Evolutionary conservation across 2,113 vertebrate genomes (phyloP).

Genomic region (Pogona vitticeps): DNA sequence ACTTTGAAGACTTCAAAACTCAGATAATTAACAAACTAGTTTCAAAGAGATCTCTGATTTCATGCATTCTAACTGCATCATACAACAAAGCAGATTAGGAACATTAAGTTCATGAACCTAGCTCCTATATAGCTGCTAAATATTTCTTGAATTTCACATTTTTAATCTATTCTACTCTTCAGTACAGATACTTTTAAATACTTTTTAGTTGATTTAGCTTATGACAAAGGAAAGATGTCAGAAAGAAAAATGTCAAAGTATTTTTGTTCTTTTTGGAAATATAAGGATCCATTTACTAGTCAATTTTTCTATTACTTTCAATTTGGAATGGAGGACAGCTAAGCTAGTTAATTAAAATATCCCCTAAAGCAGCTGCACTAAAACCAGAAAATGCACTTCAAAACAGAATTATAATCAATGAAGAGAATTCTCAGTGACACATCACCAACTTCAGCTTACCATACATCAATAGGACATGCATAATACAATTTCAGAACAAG

Average conservation of each 20-base stretch:
- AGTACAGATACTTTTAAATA: not conserved
- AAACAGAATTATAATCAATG: not conserved
- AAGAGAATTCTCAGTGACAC: not conserved
- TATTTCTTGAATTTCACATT: not conserved
- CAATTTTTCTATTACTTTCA: constrained; percentile 2
- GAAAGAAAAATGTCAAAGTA: not conserved
- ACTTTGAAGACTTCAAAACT: not conserved
- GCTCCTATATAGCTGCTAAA: not conserved
- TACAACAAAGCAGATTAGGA: not conserved
- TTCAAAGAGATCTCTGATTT: not conserved
- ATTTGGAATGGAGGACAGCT: constrained; percentile 11
- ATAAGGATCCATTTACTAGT: not conserved
- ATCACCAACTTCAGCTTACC: not conserved
- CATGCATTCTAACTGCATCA: not conserved
- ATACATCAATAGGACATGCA: not conserved
- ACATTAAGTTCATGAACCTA: not conserved
- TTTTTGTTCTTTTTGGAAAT: not conserved
- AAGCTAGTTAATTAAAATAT: constrained; percentile 1
- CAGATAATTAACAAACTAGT: not conserved
- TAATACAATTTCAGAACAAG: constrained; percentile 23
- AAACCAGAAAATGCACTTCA: constrained; percentile 31
- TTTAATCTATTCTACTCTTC: not conserved
- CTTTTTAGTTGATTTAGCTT: not conserved
- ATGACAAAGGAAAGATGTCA: not conserved
- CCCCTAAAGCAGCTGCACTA: not conserved